Percentiles rank a stretch among this genome's conserved stretches.
Evolutionary conservation across 2,797 vertebrate genomes (phyloP).

Genomic region (Ctenosaura bakeri): DNA sequence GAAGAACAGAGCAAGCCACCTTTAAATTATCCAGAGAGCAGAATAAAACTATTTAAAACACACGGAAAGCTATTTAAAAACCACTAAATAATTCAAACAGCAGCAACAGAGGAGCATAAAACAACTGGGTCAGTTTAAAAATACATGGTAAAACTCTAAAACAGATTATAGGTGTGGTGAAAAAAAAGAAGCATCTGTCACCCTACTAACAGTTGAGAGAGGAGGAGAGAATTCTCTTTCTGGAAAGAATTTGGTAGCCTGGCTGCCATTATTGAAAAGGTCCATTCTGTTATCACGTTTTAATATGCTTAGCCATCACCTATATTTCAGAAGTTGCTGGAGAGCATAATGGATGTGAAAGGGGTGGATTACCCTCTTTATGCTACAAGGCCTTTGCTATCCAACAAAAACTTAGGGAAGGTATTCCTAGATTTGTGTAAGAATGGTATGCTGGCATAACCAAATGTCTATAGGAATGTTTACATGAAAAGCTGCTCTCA

Average conservation of each 20-base stretch:
- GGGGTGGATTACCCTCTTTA: no score
- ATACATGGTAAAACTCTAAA: neutral
- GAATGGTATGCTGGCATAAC: no score
- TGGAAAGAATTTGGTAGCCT: neutral
- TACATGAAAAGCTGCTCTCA: no score
- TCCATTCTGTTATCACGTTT: neutral
- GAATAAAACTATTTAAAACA: neutral
- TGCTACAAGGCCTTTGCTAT: no score
- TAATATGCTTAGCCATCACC: neutral
- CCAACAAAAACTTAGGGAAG: no score
- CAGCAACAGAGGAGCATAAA: neutral
- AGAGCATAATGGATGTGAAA: no score
- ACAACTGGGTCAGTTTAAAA: conserved; percentile 2
- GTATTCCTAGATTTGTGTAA: no score
- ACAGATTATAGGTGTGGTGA: neutral
- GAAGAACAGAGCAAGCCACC: neutral
- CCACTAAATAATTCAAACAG: conserved; percentile 2
- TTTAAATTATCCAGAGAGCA: neutral
- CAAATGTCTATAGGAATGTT: no score
- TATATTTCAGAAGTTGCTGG: no score
- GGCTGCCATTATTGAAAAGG: neutral
- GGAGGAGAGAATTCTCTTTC: neutral
- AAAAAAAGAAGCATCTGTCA: neutral
- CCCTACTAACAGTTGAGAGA: neutral
- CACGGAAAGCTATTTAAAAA: neutral